These are phyloP conservation scores for Catagonus wagneri DNA, from an alignment of 2,113 vertebrate genomes.

Conservation along the genomic window DNA sequence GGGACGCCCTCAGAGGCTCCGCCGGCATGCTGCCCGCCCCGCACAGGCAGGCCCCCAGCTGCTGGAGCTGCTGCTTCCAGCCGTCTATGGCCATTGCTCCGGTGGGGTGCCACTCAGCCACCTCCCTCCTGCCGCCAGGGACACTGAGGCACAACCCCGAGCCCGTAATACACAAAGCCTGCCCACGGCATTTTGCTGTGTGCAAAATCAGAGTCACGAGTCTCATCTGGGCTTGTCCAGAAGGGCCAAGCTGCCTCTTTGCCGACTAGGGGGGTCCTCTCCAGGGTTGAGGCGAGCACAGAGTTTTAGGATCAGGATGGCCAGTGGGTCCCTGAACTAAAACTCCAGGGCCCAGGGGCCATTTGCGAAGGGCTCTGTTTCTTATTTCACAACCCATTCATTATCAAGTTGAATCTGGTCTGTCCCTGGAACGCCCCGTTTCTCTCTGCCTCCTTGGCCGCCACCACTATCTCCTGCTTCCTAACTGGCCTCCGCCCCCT, in stretches of 20 bases:
- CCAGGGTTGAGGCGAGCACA: neutral
- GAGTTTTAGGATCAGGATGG: no score
- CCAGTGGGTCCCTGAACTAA: neutral
- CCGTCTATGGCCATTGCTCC: neutral
- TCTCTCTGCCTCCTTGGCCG: neutral
- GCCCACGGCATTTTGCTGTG: accelerated
- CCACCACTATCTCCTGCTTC: neutral
- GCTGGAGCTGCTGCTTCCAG: neutral
- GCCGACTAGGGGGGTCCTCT: neutral
- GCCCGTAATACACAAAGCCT: neutral
- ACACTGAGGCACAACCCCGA: neutral
- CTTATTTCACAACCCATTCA: no score
- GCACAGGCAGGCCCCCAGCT: neutral
- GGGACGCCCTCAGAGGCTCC: neutral
- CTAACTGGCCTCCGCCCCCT: neutral
- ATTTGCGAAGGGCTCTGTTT: neutral
- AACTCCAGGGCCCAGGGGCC: neutral
- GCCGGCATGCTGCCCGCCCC: neutral
- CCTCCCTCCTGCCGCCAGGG: neutral
- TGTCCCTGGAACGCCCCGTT: neutral
- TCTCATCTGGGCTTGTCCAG: accelerated
- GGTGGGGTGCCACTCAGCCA: neutral
- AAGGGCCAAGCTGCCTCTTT: neutral
- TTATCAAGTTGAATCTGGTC: accelerated
- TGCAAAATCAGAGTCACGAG: accelerated